A percentile compares a stretch with the other conserved stretches of the same genome.
Evolutionary conservation across 2,888 invertebrate genomes (phyloP).

Genomic region (Lissonota sp.): DNA sequence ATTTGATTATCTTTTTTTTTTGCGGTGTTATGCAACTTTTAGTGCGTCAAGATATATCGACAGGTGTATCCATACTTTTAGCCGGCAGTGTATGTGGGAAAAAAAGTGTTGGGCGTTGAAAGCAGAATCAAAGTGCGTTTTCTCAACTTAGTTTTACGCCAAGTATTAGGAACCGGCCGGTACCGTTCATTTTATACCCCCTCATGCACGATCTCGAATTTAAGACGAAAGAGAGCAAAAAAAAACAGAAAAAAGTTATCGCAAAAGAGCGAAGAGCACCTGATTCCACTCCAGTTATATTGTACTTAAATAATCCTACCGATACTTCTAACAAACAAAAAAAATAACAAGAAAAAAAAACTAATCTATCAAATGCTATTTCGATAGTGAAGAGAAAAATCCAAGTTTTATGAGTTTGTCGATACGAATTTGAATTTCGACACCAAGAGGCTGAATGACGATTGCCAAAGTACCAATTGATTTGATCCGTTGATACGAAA

Average conservation of each 20-base stretch:
- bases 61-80: too few relatives aligned
- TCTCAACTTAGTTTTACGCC: slow-evolving; percentile 44
- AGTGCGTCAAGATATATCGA: too few relatives aligned
- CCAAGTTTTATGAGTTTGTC: slow-evolving; percentile 55
- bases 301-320: slow-evolving; percentile 49
- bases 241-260: slow-evolving; percentile 29
- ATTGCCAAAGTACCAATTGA: slow-evolving; percentile 81
- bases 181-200: slow-evolving; percentile 60
- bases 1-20: too few relatives aligned
- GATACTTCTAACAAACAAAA: slow-evolving; percentile 57
- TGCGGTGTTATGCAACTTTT: too few relatives aligned
- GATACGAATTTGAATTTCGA: slow-evolving; percentile 63
- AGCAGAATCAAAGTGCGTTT: slow-evolving; percentile 65
- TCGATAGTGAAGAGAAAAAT: slow-evolving; percentile 45
- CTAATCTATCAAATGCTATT: slow-evolving; percentile 39
- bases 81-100: too few relatives aligned
- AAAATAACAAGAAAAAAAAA: too few relatives aligned
- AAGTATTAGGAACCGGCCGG: slow-evolving; percentile 61
- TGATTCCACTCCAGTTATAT: slow-evolving; percentile 57
- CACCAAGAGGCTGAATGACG: slow-evolving; percentile 83
- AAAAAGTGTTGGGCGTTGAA: too few relatives aligned
- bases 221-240: slow-evolving; percentile 16
- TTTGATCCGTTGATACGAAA: slow-evolving; percentile 72
- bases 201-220: slow-evolving; percentile 44
- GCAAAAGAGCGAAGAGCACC: slow-evolving; percentile 60